Percentiles rank a stretch among this genome's conserved stretches.
Conservation (phyloP, 2,797 vertebrate species). For the Argya squamiceps region DNA sequence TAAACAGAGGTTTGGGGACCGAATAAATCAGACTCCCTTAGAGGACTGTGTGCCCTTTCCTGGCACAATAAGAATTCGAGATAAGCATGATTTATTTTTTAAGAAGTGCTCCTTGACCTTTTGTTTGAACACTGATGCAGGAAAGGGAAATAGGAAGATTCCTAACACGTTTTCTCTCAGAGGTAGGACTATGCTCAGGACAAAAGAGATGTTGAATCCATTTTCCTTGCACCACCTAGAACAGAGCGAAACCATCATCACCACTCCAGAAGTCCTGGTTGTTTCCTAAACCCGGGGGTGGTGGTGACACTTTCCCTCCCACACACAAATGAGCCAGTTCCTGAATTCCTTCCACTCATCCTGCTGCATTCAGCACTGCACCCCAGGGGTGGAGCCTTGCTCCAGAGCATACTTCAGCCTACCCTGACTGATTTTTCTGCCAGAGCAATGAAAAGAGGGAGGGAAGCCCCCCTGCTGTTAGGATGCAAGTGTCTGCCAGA, state of each 20-base stretch:
- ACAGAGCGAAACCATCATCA: background rate
- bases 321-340: background rate
- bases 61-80: background rate
- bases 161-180: background rate
- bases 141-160: background rate
- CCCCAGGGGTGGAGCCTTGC: background rate
- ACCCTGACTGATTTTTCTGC: background rate
- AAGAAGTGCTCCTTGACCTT: background rate
- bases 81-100: background rate
- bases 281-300: background rate
- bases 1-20: background rate
- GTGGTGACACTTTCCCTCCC: background rate
- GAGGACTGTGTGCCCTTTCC: background rate
- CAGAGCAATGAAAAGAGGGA: background rate
- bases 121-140: background rate
- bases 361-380: background rate
- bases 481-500: background rate
- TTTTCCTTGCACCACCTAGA: background rate
- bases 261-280: background rate
- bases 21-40: background rate
- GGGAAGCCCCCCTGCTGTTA: background rate
- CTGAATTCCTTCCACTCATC: background rate
- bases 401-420: background rate
- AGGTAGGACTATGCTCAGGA: background rate
- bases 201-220: background rate